A percentile compares a stretch with the other conserved stretches of the same genome.
Evolutionary conservation across 2,113 vertebrate species (phyloP).

Genomic region (Phalacrocorax brasilianus): DNA sequence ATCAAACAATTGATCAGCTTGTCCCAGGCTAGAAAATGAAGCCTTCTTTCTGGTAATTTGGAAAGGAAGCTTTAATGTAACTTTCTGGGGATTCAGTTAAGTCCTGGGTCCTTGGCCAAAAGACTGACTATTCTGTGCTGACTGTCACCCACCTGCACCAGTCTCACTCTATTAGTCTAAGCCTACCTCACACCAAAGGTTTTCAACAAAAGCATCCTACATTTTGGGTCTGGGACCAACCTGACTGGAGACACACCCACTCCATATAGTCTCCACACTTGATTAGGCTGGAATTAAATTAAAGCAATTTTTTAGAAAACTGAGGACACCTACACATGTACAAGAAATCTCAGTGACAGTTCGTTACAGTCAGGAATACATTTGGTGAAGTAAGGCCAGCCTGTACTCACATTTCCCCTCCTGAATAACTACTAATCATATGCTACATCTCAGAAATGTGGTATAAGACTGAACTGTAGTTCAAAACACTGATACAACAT

Average conservation of each 20-base stretch:
- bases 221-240: not conserved
- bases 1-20: not conserved
- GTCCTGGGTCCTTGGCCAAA: not conserved
- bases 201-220: not conserved
- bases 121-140: not conserved
- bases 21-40: not conserved
- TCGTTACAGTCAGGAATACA: not conserved
- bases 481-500: conserved; percentile 50
- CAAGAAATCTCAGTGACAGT: not conserved
- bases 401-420: not conserved
- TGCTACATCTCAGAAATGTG: conserved; percentile 24
- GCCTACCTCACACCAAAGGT: not conserved
- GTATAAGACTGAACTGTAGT: conserved; percentile 20
- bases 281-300: not conserved
- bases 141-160: not conserved
- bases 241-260: not conserved
- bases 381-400: not conserved
- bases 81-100: not conserved
- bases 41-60: not conserved
- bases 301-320: not conserved
- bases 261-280: not conserved
- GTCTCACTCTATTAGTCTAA: not conserved
- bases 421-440: conserved; percentile 41
- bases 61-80: not conserved
- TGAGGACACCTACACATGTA: not conserved